These are phyloP conservation scores for Drosophila bocqueti DNA, from an alignment of 1,140 invertebrate genomes.

Conservation along the genomic window DNA sequence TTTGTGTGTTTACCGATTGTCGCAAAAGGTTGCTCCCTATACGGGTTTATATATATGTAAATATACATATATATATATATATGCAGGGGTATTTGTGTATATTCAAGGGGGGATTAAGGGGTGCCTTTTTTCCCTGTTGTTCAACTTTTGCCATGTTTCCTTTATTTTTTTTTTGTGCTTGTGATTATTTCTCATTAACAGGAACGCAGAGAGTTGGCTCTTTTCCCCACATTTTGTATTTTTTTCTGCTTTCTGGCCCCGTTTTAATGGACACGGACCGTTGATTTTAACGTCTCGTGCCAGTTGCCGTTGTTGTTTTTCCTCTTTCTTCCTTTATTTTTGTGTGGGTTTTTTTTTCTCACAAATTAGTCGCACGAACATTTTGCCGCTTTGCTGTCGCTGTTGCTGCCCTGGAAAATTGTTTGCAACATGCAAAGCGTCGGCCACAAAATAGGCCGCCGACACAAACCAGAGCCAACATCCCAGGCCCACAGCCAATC, in stretches of 20 bases:
- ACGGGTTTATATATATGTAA: conserved; percentile 1
- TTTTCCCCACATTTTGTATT: conserved; percentile 8
- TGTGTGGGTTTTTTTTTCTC: conserved; percentile 54
- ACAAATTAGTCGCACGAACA: conserved; percentile 83
- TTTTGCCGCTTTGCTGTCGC: conserved; percentile 57
- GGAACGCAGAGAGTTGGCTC: conserved; percentile 55
- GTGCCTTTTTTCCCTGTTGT: conserved; percentile 10
- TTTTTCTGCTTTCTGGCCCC: conserved; percentile 53
- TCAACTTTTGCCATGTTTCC: conserved; percentile 20
- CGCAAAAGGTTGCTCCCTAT: conserved; percentile 18
- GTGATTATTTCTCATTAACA: conserved; percentile 79
- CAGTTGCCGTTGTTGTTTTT: conserved; percentile 49
- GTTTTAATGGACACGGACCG: conserved; percentile 74
- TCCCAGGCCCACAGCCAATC: conserved; percentile 18
- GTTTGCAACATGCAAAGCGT: conserved; percentile 78
- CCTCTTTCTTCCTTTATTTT: conserved; percentile 28
- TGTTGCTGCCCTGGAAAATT: conserved; percentile 60
- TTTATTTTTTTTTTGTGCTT: conserved; percentile 19
- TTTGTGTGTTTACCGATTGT: conserved; percentile 71
- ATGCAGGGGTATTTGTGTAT: neutral
- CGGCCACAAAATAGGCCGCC: conserved; percentile 74
- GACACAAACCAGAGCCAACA: conserved; percentile 25
- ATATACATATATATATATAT: neutral
- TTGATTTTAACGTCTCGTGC: conserved; percentile 78
- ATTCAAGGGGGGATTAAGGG: conserved; percentile 12